Base-by-base conservation (phyloP, 23 tunicate genomes). In the Trididemnum nubilum region DNA sequence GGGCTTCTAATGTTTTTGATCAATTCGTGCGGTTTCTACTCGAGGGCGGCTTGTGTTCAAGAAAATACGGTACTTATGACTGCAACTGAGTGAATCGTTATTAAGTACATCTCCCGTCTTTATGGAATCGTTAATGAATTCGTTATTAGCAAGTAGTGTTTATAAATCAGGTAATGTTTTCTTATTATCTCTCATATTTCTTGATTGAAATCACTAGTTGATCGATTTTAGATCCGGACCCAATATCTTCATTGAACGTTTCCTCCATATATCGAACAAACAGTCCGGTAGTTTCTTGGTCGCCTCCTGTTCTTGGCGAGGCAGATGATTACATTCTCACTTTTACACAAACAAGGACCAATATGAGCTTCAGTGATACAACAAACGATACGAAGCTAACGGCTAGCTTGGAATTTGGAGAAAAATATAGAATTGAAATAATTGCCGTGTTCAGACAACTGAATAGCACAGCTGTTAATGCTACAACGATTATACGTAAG, bases 161-260 rank as follows among this genome's bases (percentile, higher is more conserved):
- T n/a, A n/a, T n/a, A n/a, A n/a, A n/a, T n/a, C n/a, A n/a, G n/a
- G n/a, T n/a, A n/a, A n/a, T n/a, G n/a, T n/a, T n/a, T n/a, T n/a
- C n/a, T n/a, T n/a, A n/a, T n/a, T n/a, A n/a, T n/a, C n/a, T n/a
- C n/a, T n/a, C n/a, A n/a, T n/a, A n/a, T n/a, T n/a, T n/a, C n/a
- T n/a, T n/a, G n/a, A n/a, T n/a, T n/a, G n/a, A n/a, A n/a, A n/a
- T n/a, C n/a, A n/a, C n/a, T n/a, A n/a, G n/a, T n/a, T n/a, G n/a
- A n/a, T n/a, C n/a, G n/a, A n/a, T 61, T 61, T 61, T n/a, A 21
- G 67, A 61, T 61, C 67, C 27, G 4, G n/a, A 61, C n/a, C 27
- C 27, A 12, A 26, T 21, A 5, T 4, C 67, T 15, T 4, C 15
- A 22, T n/a, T 61, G 26, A 61, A 4, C 25, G 29, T 61, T 4